Evolutionary conservation across 1,140 invertebrate species (phyloP).

Genomic region (Drosophila kohkoa): DNA sequence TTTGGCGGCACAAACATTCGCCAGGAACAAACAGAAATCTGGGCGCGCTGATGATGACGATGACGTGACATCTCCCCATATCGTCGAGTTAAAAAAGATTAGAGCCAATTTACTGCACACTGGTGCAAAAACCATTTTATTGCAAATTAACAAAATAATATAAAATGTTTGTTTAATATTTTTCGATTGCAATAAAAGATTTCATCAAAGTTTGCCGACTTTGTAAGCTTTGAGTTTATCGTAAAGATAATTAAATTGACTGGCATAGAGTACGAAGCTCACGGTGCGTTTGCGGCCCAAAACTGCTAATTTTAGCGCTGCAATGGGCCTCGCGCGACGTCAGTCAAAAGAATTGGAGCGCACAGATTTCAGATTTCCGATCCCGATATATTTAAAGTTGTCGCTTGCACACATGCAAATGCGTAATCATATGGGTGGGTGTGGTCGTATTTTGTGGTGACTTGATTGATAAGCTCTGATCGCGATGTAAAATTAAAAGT

Average conservation of each 20-base stretch:
- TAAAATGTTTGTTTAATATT: background rate
- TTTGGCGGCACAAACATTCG: constrained; percentile 43
- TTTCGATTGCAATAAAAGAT: no score
- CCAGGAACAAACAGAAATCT: constrained; percentile 36
- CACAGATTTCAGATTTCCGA: constrained; percentile 15
- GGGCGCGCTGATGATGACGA: constrained; percentile 40
- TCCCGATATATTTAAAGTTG: constrained; percentile 14
- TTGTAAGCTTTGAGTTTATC: background rate
- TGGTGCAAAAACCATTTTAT: constrained; percentile 1
- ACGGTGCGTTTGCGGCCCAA: constrained; percentile 8
- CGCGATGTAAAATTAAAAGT: constrained; percentile 22
- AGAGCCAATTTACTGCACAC: constrained; percentile 30
- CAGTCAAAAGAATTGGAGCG: constrained; percentile 50
- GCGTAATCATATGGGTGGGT: constrained; percentile 19
- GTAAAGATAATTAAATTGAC: background rate
- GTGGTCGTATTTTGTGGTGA: constrained; percentile 3
- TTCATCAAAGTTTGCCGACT: no score
- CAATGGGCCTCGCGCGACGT: constrained; percentile 9
- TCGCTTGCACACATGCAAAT: constrained; percentile 1
- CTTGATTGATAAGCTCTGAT: constrained; percentile 38
- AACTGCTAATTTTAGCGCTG: constrained; percentile 48
- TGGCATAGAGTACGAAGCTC: background rate
- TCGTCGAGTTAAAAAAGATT: constrained; percentile 31
- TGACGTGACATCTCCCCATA: constrained; percentile 43
- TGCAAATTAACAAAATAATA: background rate